Percentiles rank a stretch among this genome's conserved stretches.
Conservation (phyloP, 2,113 vertebrate species). For the Thymallus thymallus region DNA sequence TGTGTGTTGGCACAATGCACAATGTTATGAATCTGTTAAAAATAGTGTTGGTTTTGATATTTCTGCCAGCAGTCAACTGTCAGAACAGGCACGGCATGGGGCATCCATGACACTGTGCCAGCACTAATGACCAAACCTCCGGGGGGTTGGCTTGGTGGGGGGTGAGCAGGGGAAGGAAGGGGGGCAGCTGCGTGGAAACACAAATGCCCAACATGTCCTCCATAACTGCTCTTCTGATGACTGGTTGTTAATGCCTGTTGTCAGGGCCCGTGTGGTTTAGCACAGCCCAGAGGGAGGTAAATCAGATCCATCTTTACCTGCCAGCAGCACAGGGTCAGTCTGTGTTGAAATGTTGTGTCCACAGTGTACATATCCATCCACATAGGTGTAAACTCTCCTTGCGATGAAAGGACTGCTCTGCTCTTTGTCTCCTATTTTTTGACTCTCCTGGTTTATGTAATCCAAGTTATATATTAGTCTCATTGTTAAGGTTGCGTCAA, state of each 20-base stretch:
- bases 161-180: neutral
- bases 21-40: no score
- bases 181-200: neutral
- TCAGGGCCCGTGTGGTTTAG: constrained; percentile 11
- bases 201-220: neutral
- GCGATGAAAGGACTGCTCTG: neutral
- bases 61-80: neutral
- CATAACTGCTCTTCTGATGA: constrained; percentile 16
- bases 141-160: neutral
- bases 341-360: constrained; percentile 12
- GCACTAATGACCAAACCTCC: constrained; percentile 5
- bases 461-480: constrained; percentile 1
- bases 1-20: neutral
- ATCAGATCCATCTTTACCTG: neutral
- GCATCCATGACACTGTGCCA: neutral
- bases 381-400: neutral
- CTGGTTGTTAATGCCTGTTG: constrained; percentile 1
- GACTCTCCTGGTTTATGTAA: neutral
- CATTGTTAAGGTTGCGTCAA: no score
- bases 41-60: neutral
- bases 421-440: neutral
- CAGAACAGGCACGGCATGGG: neutral
- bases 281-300: neutral
- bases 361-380: constrained; percentile 2
- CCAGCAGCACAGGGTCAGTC: neutral